Evolutionary conservation across 30 jellyfish, hydroid and myxozoan species (phyloP).

Genomic region (Cassiopea andromeda): DNA sequence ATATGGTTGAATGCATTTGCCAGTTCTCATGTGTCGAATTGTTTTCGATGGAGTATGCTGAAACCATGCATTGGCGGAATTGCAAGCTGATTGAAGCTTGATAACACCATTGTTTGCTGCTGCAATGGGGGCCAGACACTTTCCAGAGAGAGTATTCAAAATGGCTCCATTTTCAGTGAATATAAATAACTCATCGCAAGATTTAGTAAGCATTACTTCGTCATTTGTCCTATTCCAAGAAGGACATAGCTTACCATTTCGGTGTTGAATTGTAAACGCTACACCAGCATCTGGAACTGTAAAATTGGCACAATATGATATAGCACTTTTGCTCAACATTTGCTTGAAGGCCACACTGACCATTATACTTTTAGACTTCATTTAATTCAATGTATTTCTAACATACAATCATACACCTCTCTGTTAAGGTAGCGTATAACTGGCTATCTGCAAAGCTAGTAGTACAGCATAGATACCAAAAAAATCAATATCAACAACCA

Average conservation of each 20-base stretch:
- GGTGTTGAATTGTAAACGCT: conserved; percentile 12
- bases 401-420: too few relatives aligned
- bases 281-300: neutral
- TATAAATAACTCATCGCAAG: conserved; percentile 34
- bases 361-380: too few relatives aligned
- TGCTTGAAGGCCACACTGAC: neutral
- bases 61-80: conserved; percentile 24
- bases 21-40: conserved; percentile 31
- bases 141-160: conserved; percentile 1
- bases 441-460: too few relatives aligned
- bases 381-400: too few relatives aligned
- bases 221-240: conserved; percentile 14
- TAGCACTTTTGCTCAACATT: neutral
- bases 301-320: neutral
- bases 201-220: neutral
- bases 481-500: too few relatives aligned
- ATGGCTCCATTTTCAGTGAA: conserved; percentile 21
- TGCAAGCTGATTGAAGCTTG: conserved; percentile 27
- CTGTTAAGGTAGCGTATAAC: too few relatives aligned
- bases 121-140: conserved; percentile 10
- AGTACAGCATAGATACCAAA: too few relatives aligned
- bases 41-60: conserved; percentile 17
- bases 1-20: conserved; percentile 60
- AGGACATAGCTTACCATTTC: conserved; percentile 16
- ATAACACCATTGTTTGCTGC: neutral